Percentiles rank a stretch among this genome's conserved stretches.
phyloP scores from a whole-genome alignment of 2,113 vertebrate species.

The Phalacrocorax pelagicus region DNA sequence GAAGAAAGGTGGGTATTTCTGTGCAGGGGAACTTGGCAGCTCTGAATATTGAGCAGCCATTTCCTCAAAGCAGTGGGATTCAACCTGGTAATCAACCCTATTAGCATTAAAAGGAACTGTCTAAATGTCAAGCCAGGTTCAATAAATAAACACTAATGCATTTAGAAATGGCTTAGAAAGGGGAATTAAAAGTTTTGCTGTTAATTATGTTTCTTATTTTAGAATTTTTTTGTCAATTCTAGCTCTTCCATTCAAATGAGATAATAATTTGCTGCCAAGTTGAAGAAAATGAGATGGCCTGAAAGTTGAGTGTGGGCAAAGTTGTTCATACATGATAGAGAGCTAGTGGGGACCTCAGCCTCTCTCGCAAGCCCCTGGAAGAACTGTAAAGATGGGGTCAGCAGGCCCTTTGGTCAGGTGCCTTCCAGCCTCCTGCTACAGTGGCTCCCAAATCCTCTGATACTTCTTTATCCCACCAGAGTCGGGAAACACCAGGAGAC shows the following conservation, averaged over 20 bases:
- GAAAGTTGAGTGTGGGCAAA: neutral
- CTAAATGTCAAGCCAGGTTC: neutral
- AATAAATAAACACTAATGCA: neutral
- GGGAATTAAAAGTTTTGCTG: constrained; percentile 45
- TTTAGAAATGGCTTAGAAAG: neutral
- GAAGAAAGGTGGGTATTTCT: neutral
- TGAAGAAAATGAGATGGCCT: neutral
- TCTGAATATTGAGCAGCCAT: neutral
- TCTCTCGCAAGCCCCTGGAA: neutral
- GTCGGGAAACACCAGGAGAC: neutral
- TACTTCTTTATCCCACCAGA: neutral
- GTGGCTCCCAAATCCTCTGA: neutral
- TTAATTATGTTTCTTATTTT: constrained; percentile 45
- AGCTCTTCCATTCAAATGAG: constrained; percentile 17
- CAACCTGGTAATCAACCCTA: neutral
- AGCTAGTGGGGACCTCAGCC: neutral
- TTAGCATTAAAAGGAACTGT: constrained; percentile 21
- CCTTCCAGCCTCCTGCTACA: neutral
- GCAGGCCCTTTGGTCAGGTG: neutral
- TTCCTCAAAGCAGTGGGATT: neutral
- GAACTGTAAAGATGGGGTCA: neutral
- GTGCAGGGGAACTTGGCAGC: neutral
- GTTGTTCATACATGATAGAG: neutral
- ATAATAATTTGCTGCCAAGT: neutral
- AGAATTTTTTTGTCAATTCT: neutral